Base-by-base conservation (phyloP, 2,888 invertebrate species). In the Drosophila infuscata region DNA sequence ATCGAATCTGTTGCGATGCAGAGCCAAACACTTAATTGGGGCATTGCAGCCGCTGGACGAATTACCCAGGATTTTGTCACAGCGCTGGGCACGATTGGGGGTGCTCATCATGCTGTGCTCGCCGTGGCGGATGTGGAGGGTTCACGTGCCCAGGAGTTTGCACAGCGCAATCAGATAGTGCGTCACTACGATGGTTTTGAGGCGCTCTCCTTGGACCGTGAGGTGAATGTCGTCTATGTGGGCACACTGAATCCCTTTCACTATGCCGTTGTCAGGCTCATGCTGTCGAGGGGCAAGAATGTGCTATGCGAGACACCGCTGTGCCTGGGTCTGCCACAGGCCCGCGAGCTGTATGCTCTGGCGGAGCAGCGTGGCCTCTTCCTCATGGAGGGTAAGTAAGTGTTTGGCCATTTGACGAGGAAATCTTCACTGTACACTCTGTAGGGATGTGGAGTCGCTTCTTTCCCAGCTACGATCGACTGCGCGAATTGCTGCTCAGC, bases 231-330 rank as follows among this genome's bases (percentile, higher is more conserved):
- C 17, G 96, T 96, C 0, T 98, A 98, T 91, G 94, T 98, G 80
- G 98, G 97, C 11, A 94, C 95, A 0, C 92, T 98, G 29, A 96
- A 97, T 92, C 94, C 96, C 0, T 94, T 95, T 70, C 98, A 98
- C 93, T 95, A 95, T 78, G 94, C 95, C 30, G 93, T 96, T 7
- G 94, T 95, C 0, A 96, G 96, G 91, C 88, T 97, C 70, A 96
- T 97, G 95, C 93, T 99, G 32, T 95, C 96, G 69, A 94, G 95
- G 84, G 97, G 97, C 0, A 98, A 98, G 92, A 96, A 97, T 88
- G 96, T 99, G 1, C 93, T 99, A 1, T 97, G 98, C 91, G 98
- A 99, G 93, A 98, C 98, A 91, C 98, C 98, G 0, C 93, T 98
- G 67, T 96, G 97, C 56, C 93, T 98, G 93, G 97, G 97, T 89